Evolutionary conservation across 2,797 vertebrate species (phyloP).

Genomic region (Platalea minor): DNA sequence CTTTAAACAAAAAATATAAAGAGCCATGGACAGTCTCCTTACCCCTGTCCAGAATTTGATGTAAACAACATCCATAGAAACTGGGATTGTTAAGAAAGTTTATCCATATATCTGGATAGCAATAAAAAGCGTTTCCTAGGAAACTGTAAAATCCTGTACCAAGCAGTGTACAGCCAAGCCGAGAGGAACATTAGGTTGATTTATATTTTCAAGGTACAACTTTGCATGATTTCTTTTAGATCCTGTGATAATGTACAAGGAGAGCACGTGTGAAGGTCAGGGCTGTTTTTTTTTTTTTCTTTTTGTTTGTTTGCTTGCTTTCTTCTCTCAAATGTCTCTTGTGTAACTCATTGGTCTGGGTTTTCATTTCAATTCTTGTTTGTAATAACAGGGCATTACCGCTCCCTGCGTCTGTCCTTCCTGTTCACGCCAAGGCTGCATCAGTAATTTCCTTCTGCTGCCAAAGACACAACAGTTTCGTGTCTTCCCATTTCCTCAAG

Average conservation of each 20-base stretch:
- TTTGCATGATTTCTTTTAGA: constrained; percentile 73
- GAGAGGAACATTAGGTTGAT: constrained; percentile 81
- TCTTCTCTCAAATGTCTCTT: constrained; percentile 56
- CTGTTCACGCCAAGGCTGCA: constrained; percentile 18
- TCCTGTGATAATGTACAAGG: constrained; percentile 71
- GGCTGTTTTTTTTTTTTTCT: constrained; percentile 18
- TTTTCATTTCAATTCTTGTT: constrained; percentile 47
- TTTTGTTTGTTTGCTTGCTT: constrained; percentile 21
- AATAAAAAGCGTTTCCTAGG: constrained; percentile 95
- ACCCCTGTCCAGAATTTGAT: constrained; percentile 80
- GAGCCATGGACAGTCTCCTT: constrained; percentile 76
- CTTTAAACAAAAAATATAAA: constrained; percentile 82
- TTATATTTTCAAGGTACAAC: constrained; percentile 79
- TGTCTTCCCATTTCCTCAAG: constrained; percentile 98
- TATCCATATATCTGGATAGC: constrained; percentile 88
- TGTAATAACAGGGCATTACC: constrained; percentile 21
- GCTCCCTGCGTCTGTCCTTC: constrained; percentile 30
- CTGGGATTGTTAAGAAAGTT: constrained; percentile 83
- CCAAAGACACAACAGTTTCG: constrained; percentile 85
- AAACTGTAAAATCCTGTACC: constrained; percentile 90
- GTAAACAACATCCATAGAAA: constrained; percentile 84
- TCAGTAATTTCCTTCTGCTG: constrained; percentile 88
- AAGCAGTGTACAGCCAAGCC: constrained; percentile 85
- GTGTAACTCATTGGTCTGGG: constrained; percentile 61
- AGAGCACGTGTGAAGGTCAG: constrained; percentile 56